Evolutionary conservation across 2,113 vertebrate species (phyloP), one percentile per base, ranked within the genome.

Genomic region (Nicator chloris): DNA sequence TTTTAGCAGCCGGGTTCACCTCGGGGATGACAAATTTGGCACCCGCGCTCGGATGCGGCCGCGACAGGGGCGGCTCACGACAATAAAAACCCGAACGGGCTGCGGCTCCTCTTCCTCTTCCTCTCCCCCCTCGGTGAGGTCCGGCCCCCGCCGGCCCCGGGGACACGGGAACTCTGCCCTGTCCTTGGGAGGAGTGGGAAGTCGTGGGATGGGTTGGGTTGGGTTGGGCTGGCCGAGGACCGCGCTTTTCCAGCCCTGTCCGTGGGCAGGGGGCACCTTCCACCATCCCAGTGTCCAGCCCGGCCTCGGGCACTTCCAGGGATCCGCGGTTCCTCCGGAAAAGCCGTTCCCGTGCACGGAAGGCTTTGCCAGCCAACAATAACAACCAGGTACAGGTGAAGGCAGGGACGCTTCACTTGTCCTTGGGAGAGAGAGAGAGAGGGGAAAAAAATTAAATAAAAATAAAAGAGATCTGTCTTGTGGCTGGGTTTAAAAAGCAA

Each of bases 21-120:
- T 91, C 93, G 7, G 94, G 89, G 87, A 93, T 54, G 94, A 89
- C 86, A 87, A 85, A 82, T 85, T 57, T 91, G 86, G 91, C 77
- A 24, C 23, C 49, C 3, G 2, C 3, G 57, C 92, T 85, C 78
- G 93, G 95, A 97, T 95, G 95, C 57, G 95, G 87, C 91, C 30
- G 60, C 83, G 94, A 89, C 93, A 27, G 91, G 77, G 95, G 93
- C 92, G 51, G 89, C 84, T 60, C 31, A 39, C n/a, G 39, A 91
- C 81, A 92, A 81, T 44, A 56, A 90, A 75, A 88, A 6, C 83
- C 51, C 15, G 40, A 26, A 13, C 73, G 11, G 31, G 2, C 44
- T 2, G 47, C 0, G 70, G 60, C 92, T 27, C 85, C 70, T 71
- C 87, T 91, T 91, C 92, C 95, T 90, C 60, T 45, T 42, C 51